These are phyloP conservation scores for Sepiola atlantica DNA, from an alignment of 2,888 invertebrate genomes.

Conservation along the genomic window DNA sequence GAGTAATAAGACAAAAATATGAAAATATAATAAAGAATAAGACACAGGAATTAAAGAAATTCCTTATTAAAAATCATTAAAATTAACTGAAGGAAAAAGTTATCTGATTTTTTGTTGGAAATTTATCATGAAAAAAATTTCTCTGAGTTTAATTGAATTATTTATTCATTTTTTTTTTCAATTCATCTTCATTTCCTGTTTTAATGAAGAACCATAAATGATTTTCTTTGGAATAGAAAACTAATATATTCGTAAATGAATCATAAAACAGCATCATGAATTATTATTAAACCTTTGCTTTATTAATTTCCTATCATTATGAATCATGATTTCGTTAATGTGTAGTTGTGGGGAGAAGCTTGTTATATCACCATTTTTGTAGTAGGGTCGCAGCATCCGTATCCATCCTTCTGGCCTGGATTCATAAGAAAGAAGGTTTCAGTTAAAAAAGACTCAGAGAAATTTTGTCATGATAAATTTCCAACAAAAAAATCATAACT, in stretches of 20 bases:
- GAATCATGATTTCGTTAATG: neutral
- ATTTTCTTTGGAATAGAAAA: neutral
- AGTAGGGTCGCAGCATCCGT: too few species aligned
- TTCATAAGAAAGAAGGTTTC: too few species aligned
- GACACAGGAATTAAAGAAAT: neutral
- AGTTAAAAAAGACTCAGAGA: too few species aligned
- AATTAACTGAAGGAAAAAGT: too few species aligned
- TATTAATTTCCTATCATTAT: neutral
- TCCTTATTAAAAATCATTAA: neutral
- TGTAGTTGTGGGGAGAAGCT: too few species aligned
- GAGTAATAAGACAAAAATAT: neutral
- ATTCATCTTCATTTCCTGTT: neutral
- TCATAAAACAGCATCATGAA: neutral
- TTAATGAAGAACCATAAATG: neutral
- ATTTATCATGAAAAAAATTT: neutral
- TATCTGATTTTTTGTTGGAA: neutral
- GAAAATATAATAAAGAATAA: neutral
- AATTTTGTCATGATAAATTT: too few species aligned
- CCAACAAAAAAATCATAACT: too few species aligned
- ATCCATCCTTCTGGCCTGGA: too few species aligned
- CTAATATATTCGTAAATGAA: slow-evolving; percentile 2
- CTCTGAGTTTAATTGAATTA: neutral
- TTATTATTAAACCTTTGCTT: neutral
- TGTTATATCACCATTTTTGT: too few species aligned
- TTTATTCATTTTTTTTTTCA: neutral